Evolutionary conservation across 2,888 invertebrate species (phyloP), one percentile per base, ranked within the genome.

Genomic region (Drosophila aldrichi): DNA sequence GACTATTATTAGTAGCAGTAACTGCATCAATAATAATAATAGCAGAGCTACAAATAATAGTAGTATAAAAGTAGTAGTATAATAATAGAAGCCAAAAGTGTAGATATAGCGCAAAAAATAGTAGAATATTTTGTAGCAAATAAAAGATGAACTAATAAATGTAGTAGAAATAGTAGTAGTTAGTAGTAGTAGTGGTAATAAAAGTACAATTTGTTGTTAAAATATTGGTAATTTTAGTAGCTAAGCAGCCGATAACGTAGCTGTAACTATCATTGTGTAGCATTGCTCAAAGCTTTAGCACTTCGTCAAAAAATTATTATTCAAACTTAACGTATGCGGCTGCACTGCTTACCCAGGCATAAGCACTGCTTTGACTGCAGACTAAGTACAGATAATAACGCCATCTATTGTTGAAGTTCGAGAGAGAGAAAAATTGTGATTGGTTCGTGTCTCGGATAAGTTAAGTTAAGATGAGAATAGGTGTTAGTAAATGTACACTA

Each of bases 331-430:
- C 44, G 20, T 3, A 46, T 16, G 2, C 8, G 0, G 12, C 1
- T 25, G 10, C 7, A 52, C 63, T 71, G 56, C 57, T 65, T 72
- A 10, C 2, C 6, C 10, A 1, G 68, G 68, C 38, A 5, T 0
- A 10, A 1, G 3, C 1, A 55, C 7, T 22, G 20, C 29, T 20
- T 25, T 14, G 1, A 1, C 1, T 5, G 0, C 63, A 25, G 1
- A 1, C 3, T 0, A 43, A 32, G 20, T 12, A 18, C 7, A 2
- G 0, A 1, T 16, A 4, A 9, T 14, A 40, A 46, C 55, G 69
- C 44, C 61, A 59, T 44, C 74, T 74, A 38, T 10, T 6, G 44
- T 0, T 51, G 8, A 22, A 34, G n/a, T 0, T 29, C 8, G n/a
- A 16, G 4, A 5, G 3, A 12, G 1, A 16, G n/a, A 10, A 12